phyloP scores from a whole-genome alignment of 2,888 invertebrate species.

The Calephelis perditalis region DNA sequence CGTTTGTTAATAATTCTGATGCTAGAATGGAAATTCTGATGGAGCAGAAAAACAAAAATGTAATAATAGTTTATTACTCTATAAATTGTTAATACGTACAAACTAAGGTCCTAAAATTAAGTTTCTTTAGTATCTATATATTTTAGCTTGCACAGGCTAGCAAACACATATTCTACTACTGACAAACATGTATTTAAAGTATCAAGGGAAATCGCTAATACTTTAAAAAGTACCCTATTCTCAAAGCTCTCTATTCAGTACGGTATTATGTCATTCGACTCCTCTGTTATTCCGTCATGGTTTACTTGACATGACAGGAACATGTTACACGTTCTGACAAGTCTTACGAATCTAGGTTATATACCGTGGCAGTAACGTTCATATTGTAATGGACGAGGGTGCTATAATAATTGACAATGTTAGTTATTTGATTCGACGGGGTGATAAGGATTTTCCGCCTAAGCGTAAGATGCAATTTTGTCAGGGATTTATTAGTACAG shows the following conservation, averaged over 20 bases:
- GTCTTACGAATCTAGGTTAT: constrained; percentile 21
- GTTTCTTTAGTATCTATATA: no score
- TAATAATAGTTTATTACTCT: no score
- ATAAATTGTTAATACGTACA: no score
- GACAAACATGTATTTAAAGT: constrained; percentile 8
- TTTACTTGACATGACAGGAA: constrained; percentile 34
- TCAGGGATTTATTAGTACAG: constrained; percentile 11
- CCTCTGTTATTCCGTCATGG: constrained; percentile 37
- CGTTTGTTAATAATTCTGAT: no score
- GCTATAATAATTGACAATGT: constrained; percentile 30
- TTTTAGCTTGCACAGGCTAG: no score
- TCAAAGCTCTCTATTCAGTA: constrained; percentile 37
- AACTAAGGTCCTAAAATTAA: no score
- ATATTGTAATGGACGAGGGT: neutral
- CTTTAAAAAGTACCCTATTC: constrained; percentile 37
- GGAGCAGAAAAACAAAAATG: no score
- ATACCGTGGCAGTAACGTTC: constrained; percentile 25
- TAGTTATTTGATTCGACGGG: constrained; percentile 44
- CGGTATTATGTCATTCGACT: constrained; percentile 41
- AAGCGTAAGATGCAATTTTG: constrained; percentile 12
- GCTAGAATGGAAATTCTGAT: no score
- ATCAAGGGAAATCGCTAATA: constrained; percentile 18
- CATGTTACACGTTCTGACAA: constrained; percentile 4
- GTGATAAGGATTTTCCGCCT: constrained; percentile 14
- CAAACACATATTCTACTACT: neutral